Evolutionary conservation across 2,888 invertebrate genomes (phyloP).

Genomic region (Ischnus inquisitorius): DNA sequence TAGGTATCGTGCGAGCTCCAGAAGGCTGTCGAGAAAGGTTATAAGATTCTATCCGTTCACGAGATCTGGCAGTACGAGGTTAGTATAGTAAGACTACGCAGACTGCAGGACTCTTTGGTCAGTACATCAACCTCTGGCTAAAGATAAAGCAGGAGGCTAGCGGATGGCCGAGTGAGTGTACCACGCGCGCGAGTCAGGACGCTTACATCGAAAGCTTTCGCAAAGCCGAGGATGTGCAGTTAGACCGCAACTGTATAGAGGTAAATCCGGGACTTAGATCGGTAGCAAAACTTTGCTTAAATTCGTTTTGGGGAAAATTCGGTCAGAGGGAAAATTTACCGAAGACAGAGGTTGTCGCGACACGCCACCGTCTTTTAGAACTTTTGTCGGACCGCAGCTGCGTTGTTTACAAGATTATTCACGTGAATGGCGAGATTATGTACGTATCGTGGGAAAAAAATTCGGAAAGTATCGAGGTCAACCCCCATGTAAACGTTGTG

Average conservation of each 20-base stretch:
- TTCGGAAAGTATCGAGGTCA: no score
- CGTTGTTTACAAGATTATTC: no score
- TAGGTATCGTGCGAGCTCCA: slow-evolving; percentile 77
- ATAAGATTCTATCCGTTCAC: slow-evolving; percentile 71
- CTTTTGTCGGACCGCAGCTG: no score
- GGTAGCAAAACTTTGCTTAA: no score
- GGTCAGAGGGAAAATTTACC: slow-evolving; percentile 72
- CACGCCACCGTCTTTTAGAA: slow-evolving; percentile 47
- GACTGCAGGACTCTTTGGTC: slow-evolving; percentile 70
- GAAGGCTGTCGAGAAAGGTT: slow-evolving; percentile 75
- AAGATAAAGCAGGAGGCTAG: slow-evolving; percentile 75
- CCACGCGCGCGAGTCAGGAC: neutral
- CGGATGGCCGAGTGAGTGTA: slow-evolving; percentile 70
- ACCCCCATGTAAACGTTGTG: no score
- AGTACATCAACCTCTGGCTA: slow-evolving; percentile 75
- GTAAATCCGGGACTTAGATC: no score
- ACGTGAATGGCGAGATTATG: no score
- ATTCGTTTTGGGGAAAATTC: no score
- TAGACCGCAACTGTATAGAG: no score
- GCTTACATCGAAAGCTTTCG: slow-evolving; percentile 53
- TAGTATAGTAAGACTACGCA: no score
- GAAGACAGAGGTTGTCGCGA: slow-evolving; percentile 65
- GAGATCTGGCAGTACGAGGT: slow-evolving; percentile 76
- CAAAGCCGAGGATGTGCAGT: no score
- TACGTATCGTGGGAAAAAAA: no score